These are phyloP conservation scores for Meiosimyza platycephala DNA, from an alignment of 2,888 invertebrate species.

Conservation along the genomic window DNA sequence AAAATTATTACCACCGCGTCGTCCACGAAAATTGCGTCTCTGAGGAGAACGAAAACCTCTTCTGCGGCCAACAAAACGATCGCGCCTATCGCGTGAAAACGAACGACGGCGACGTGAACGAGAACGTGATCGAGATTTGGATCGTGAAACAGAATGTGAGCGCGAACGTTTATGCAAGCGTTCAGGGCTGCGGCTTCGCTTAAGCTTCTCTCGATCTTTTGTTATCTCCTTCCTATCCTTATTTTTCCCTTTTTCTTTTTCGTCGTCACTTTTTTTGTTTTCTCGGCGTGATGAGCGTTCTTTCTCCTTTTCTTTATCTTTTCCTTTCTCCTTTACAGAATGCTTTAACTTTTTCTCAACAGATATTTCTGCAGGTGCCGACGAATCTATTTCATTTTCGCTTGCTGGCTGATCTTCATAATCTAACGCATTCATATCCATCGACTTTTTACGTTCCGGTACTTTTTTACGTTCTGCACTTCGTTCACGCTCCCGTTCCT, in stretches of 20 bases:
- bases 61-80: slow-evolving; percentile 53
- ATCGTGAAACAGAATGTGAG: slow-evolving; percentile 45
- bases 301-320: slow-evolving; percentile 33
- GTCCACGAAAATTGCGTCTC: slow-evolving; percentile 52
- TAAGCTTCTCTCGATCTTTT: slow-evolving; percentile 43
- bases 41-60: slow-evolving; percentile 56
- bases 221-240: slow-evolving; percentile 41
- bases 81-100: slow-evolving; percentile 53
- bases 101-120: slow-evolving; percentile 52
- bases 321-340: slow-evolving; percentile 35
- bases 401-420: slow-evolving; percentile 74
- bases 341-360: slow-evolving; percentile 36
- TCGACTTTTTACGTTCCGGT: slow-evolving; percentile 61
- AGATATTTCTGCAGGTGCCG: slow-evolving; percentile 23
- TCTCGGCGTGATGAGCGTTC: slow-evolving; percentile 25
- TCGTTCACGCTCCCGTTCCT: slow-evolving; percentile 9
- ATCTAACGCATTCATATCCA: slow-evolving; percentile 80
- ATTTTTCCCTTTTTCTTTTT: slow-evolving; percentile 70
- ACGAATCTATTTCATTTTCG: slow-evolving; percentile 59
- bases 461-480: slow-evolving; percentile 40
- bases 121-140: slow-evolving; percentile 51
- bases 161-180: slow-evolving; percentile 41
- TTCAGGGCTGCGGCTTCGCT: slow-evolving; percentile 43
- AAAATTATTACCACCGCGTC: slow-evolving; percentile 56
- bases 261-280: slow-evolving; percentile 25